phyloP scores from a whole-genome alignment of 1,140 invertebrate species.

The Halesus radiatus region DNA sequence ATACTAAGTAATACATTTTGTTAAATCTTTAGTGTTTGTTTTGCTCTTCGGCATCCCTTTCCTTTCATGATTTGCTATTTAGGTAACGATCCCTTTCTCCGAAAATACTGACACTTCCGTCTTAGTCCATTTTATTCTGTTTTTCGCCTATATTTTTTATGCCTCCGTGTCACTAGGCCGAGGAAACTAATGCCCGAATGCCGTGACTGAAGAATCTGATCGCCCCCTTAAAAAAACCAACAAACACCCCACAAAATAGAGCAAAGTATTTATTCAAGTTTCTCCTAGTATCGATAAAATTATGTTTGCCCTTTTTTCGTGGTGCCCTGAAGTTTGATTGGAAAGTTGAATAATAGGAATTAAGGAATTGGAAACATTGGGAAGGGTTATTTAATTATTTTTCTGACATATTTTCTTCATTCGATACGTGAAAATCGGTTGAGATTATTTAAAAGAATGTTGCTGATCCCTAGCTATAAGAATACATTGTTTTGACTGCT shows the following conservation, averaged over 20 bases:
- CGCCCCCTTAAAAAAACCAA: not conserved
- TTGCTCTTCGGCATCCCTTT: not conserved
- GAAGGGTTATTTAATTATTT: too few relatives aligned
- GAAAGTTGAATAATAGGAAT: conserved; percentile 1
- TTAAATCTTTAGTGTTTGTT: conserved; percentile 1
- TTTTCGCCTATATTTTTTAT: not conserved
- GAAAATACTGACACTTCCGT: conserved; percentile 17
- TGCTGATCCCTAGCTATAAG: too few relatives aligned
- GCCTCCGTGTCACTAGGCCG: conserved; percentile 21
- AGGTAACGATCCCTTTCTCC: conserved; percentile 11
- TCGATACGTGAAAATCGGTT: too few relatives aligned
- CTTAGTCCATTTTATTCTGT: conserved; percentile 12
- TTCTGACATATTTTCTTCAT: too few relatives aligned
- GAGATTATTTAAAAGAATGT: too few relatives aligned
- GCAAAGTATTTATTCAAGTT: not conserved
- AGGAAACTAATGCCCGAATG: conserved; percentile 25
- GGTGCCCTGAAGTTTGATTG: not conserved
- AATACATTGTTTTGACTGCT: not conserved
- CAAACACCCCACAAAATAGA: not conserved
- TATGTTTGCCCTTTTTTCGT: not conserved
- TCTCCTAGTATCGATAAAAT: too few relatives aligned
- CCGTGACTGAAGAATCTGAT: conserved; percentile 6
- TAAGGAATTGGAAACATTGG: conserved; percentile 38
- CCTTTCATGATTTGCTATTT: conserved; percentile 19
- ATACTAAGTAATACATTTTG: too few relatives aligned